Conservation (phyloP, 2,888 invertebrate species). For the Lycia hirtaria region DNA sequence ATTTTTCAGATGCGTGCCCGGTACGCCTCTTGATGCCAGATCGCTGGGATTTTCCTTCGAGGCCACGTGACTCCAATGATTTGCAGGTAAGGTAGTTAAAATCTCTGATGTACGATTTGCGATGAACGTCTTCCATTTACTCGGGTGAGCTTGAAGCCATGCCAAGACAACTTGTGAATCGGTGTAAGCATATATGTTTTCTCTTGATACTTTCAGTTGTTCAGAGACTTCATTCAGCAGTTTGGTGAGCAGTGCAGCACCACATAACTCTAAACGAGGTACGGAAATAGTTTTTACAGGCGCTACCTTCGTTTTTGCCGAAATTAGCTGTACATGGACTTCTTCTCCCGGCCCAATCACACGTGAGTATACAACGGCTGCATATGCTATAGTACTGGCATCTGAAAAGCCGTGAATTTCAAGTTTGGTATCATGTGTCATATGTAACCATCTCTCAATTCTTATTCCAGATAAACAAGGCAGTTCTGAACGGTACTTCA, state of each 20-base stretch:
- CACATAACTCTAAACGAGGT: constrained; percentile 2
- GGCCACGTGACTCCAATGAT: constrained; percentile 14
- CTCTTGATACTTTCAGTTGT: background rate
- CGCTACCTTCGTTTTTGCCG: background rate
- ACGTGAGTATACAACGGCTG: constrained; percentile 1
- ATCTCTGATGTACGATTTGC: background rate
- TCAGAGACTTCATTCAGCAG: background rate
- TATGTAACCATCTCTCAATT: background rate
- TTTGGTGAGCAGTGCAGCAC: background rate
- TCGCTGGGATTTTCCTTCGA: constrained; percentile 41
- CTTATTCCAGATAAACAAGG: background rate
- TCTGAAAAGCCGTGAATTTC: background rate
- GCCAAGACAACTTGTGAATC: constrained; percentile 3
- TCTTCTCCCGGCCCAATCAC: background rate
- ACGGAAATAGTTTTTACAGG: background rate
- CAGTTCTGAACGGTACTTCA: background rate
- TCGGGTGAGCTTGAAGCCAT: background rate
- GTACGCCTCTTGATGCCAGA: constrained; percentile 39
- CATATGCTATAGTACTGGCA: background rate
- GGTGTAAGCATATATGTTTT: constrained; percentile 1
- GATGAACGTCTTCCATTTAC: background rate
- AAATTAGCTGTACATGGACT: background rate
- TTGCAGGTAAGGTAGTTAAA: background rate
- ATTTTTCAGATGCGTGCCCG: constrained; percentile 2
- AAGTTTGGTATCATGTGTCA: background rate